Percentiles rank a stretch among this genome's conserved stretches.
Evolutionary conservation across 2,797 vertebrate genomes (phyloP).

Genomic region (Sebastes matsubarae): DNA sequence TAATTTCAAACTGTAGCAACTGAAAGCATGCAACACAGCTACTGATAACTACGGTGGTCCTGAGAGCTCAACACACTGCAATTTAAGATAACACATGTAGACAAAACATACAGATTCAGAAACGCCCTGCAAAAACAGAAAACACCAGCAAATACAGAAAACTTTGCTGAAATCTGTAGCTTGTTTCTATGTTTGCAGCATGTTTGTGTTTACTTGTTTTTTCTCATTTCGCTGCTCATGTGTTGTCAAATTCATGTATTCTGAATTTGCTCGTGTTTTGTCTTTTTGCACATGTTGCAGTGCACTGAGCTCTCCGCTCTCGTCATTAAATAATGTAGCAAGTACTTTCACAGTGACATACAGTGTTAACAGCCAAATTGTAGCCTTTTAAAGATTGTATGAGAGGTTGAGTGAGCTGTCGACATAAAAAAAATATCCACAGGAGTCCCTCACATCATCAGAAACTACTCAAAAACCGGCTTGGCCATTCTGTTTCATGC

Average conservation of each 20-base stretch:
- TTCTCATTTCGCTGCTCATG: not conserved
- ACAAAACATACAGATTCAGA: not conserved
- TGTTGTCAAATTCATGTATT: not conserved
- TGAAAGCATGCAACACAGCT: constrained; percentile 49
- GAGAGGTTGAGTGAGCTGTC: not conserved
- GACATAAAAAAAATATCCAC: not conserved
- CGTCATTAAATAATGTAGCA: not conserved
- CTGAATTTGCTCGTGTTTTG: not conserved
- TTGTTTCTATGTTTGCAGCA: not conserved
- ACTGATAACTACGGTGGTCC: not conserved
- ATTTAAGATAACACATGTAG: not conserved
- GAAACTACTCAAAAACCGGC: not conserved
- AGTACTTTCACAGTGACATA: constrained; percentile 46
- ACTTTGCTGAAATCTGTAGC: not conserved
- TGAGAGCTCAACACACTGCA: not conserved
- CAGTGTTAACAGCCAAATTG: constrained; percentile 1
- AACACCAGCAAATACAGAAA: not conserved
- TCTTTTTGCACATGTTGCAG: not conserved
- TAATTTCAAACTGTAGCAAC: not conserved
- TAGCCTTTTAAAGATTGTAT: not conserved
- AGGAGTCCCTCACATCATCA: not conserved
- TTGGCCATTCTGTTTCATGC: not conserved
- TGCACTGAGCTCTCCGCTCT: not conserved
- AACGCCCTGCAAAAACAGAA: not conserved
- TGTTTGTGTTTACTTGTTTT: not conserved